phyloP scores from a whole-genome alignment of 2,888 invertebrate species.

The Linnaemya vulpina region DNA sequence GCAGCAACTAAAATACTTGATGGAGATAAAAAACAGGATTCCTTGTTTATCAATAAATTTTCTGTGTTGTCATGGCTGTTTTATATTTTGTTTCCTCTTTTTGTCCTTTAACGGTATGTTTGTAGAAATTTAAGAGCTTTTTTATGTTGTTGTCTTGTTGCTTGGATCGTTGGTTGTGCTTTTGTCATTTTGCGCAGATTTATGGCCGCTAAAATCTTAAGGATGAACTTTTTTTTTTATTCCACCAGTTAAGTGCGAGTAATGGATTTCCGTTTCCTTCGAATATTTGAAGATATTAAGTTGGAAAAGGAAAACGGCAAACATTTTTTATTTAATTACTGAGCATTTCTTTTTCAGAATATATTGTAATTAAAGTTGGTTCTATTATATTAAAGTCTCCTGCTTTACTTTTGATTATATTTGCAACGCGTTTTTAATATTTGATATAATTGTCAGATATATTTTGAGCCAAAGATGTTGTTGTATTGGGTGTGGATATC shows the following conservation, averaged over 20 bases:
- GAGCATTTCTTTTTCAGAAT: neutral
- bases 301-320: neutral
- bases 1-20: constrained; percentile 31
- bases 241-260: constrained; percentile 60
- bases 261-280: constrained; percentile 68
- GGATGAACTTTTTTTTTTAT: constrained; percentile 7
- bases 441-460: too few species aligned
- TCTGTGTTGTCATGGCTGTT: constrained; percentile 59
- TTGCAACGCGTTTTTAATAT: too few species aligned
- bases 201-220: constrained; percentile 55
- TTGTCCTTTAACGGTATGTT: constrained; percentile 60
- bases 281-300: constrained; percentile 36
- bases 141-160: constrained; percentile 43
- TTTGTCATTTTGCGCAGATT: constrained; percentile 68
- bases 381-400: neutral
- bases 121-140: constrained; percentile 71
- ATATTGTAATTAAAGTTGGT: neutral
- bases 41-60: constrained; percentile 70
- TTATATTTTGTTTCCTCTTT: constrained; percentile 56
- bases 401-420: neutral
- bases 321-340: neutral
- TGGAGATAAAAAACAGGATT: constrained; percentile 41
- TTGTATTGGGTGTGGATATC: too few species aligned
- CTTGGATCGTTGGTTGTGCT: constrained; percentile 46
- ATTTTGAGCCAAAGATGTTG: too few species aligned